Evolutionary conservation across 2,888 invertebrate genomes (phyloP), one percentile per base, ranked within the genome.

Genomic region (Proisotoma minuta): DNA sequence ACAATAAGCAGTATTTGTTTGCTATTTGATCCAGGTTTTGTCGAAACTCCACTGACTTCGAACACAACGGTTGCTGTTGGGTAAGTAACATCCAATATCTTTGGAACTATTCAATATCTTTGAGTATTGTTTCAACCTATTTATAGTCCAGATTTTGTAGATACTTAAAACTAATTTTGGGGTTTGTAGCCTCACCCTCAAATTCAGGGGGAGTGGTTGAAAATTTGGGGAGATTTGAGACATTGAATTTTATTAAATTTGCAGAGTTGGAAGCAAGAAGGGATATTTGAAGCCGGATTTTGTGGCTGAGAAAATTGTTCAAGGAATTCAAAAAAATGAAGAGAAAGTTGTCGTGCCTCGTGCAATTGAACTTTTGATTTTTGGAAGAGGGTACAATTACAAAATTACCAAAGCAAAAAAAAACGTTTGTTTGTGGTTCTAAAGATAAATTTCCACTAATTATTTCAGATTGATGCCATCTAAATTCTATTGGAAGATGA

Each of bases 1-100:
- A n/a, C n/a, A n/a, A n/a, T n/a, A n/a, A n/a, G n/a, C n/a, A n/a
- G n/a, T n/a, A n/a, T n/a, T n/a, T n/a, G n/a, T n/a, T n/a, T n/a
- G n/a, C n/a, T n/a, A n/a, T n/a, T n/a, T n/a, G n/a, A n/a, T n/a
- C n/a, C n/a, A 0, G 84, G 15, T n/a, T 56, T 56, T n/a, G 24
- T 39, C 12, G 26, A 26, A 4, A 54, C 54, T 5, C 34, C 34
- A 3, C 2, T 54, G 39, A 3, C 29, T 4, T 79, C 81, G 27
- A 82, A 84, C 75, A 80, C 84, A 67, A 80, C 82, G 73, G 76
- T 83, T 49, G 40, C 39, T 29, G 54, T 59, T n/a, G 43, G 62
- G 66, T 66, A 54, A 34, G 24, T 43, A 10, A 2, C 10, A n/a
- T n/a, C n/a, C n/a, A n/a, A n/a, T n/a, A n/a, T n/a, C n/a, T n/a